phyloP scores from a whole-genome alignment of 2,888 invertebrate species.

The Brachyopa scutellaris region DNA sequence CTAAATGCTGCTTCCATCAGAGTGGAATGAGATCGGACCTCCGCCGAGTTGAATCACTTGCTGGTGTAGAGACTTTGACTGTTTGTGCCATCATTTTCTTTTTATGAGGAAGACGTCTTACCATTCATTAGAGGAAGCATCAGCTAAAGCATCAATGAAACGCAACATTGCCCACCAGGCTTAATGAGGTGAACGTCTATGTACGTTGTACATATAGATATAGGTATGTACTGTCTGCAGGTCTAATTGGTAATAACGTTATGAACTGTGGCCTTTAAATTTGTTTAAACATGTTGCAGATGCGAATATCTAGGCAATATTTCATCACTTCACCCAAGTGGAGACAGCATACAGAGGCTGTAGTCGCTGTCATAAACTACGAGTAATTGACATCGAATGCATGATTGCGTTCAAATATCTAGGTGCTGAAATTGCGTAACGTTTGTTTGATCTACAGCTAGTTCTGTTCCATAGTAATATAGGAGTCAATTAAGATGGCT shows the following conservation, averaged over 20 bases:
- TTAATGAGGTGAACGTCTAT: slow-evolving; percentile 29
- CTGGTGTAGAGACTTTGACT: not conserved
- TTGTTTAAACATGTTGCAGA: slow-evolving; percentile 27
- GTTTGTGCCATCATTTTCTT: slow-evolving; percentile 33
- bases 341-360: not conserved
- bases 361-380: not conserved
- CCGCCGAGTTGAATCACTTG: slow-evolving; percentile 46
- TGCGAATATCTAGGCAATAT: slow-evolving; percentile 16
- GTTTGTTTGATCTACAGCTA: not conserved
- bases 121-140: slow-evolving; percentile 16
- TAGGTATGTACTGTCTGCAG: not conserved
- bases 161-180: slow-evolving; percentile 52
- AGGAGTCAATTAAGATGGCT: no score
- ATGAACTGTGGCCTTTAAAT: slow-evolving; percentile 66
- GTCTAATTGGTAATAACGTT: slow-evolving; percentile 58
- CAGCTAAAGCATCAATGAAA: slow-evolving; percentile 49
- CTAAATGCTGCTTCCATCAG: not conserved
- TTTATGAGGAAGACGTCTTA: slow-evolving; percentile 14
- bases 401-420: slow-evolving; percentile 18
- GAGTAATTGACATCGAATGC: slow-evolving; percentile 43
- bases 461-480: no score
- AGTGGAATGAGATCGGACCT: not conserved
- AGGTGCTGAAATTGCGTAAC: slow-evolving; percentile 18
- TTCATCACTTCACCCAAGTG: slow-evolving; percentile 23
- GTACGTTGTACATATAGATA: no score